A percentile compares a stretch with the other conserved stretches of the same genome.
Evolutionary conservation across 2,888 invertebrate genomes (phyloP).

Genomic region (Tuberolachnus salignus): DNA sequence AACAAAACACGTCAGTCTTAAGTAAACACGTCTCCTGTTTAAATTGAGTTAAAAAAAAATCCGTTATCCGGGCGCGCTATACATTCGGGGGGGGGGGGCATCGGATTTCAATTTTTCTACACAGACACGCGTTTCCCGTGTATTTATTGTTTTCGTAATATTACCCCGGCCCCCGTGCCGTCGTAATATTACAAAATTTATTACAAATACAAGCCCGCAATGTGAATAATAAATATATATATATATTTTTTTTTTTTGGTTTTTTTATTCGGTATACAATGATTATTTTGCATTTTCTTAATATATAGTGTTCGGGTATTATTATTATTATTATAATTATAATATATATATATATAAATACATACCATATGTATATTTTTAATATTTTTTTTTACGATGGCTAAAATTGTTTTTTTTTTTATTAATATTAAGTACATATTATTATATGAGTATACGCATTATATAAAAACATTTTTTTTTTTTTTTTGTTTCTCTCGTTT

Average conservation of each 20-base stretch:
- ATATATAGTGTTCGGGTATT: not conserved
- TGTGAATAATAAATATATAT: not conserved
- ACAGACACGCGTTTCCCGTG: no score
- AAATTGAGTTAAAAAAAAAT: constrained; percentile 45
- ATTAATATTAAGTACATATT: not conserved
- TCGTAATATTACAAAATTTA: constrained; percentile 13
- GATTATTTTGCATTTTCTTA: not conserved
- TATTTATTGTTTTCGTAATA: constrained; percentile 14
- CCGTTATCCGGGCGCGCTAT: constrained; percentile 11
- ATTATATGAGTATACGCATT: not conserved
- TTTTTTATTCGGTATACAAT: not conserved
- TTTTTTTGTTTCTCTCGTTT: not conserved
- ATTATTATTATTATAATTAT: not conserved
- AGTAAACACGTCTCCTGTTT: constrained; percentile 40
- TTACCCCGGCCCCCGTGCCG: no score
- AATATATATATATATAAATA: no score
- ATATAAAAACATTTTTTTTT: constrained; percentile 1
- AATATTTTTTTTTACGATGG: not conserved
- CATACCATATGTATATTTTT: no score
- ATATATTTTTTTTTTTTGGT: not conserved
- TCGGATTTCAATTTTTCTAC: no score
- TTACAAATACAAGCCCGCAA: constrained; percentile 23
- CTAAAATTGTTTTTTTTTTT: constrained; percentile 24
- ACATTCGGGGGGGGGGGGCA: not conserved
- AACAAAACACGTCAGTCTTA: constrained; percentile 2